Conservation (phyloP, 2,888 invertebrate species). For the Fabriciana adippe region DNA sequence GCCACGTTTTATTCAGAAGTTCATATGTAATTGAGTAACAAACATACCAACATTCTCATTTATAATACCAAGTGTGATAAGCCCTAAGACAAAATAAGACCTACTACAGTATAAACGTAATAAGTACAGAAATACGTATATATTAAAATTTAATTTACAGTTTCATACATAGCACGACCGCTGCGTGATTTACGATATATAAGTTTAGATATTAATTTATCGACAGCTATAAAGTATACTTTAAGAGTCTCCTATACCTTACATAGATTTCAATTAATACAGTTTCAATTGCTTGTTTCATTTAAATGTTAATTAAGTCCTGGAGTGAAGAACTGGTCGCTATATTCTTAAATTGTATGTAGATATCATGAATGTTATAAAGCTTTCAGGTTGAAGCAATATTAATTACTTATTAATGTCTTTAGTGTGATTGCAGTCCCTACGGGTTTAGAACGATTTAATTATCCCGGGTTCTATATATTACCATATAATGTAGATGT, state of each 20-base stretch:
- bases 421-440: no score
- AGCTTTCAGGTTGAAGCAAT: no score
- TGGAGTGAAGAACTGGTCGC: constrained; percentile 10
- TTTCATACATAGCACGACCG: constrained; percentile 6
- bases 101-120: background rate
- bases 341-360: background rate
- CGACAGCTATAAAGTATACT: constrained; percentile 9
- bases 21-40: background rate
- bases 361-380: no score
- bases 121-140: background rate
- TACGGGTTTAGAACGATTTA: no score
- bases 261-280: constrained; percentile 13
- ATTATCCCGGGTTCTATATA: no score
- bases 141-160: constrained; percentile 8
- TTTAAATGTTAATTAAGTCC: constrained; percentile 16
- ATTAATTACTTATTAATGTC: no score
- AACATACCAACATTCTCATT: background rate
- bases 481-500: no score
- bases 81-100: no score
- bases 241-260: background rate
- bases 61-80: no score
- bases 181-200: constrained; percentile 20
- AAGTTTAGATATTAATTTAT: constrained; percentile 16
- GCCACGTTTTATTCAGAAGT: background rate
- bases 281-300: constrained; percentile 9